Evolutionary conservation across 2,888 invertebrate species (phyloP).

Genomic region (Helicoverpa assulta): DNA sequence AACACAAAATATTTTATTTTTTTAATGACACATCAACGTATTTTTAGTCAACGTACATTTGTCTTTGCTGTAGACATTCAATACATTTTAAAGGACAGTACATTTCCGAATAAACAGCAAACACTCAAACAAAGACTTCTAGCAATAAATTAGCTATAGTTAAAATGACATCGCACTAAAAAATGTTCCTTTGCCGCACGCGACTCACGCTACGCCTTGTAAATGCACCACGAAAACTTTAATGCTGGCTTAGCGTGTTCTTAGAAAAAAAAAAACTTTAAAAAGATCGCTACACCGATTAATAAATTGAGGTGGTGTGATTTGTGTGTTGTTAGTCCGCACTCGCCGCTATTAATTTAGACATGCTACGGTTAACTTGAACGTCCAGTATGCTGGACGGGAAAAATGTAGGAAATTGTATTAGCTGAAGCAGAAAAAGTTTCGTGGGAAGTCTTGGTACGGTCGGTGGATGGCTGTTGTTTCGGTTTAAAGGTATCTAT

Average conservation of each 20-base stretch:
- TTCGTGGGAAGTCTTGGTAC: too few species aligned
- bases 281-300: constrained; percentile 71
- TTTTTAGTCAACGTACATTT: neutral
- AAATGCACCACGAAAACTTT: constrained; percentile 75
- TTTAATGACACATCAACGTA: too few species aligned
- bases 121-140: constrained; percentile 21
- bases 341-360: constrained; percentile 41
- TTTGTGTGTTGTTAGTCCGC: constrained; percentile 62
- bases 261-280: constrained; percentile 69
- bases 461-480: too few species aligned
- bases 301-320: constrained; percentile 69
- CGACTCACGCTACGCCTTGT: constrained; percentile 66
- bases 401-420: neutral
- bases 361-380: constrained; percentile 46
- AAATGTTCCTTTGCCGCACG: constrained; percentile 64
- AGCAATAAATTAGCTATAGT: constrained; percentile 35
- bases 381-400: neutral
- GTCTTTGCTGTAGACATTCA: neutral
- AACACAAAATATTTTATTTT: neutral
- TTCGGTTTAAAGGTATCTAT: too few species aligned
- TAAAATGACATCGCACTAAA: constrained; percentile 50
- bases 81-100: neutral
- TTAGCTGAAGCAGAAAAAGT: too few species aligned
- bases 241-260: constrained; percentile 81
- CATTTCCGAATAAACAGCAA: constrained; percentile 5